A percentile compares a stretch with the other conserved stretches of the same genome.
These are phyloP conservation scores for Salvelinus alpinus DNA, from an alignment of 2,113 vertebrate genomes.

Conservation along the genomic window DNA sequence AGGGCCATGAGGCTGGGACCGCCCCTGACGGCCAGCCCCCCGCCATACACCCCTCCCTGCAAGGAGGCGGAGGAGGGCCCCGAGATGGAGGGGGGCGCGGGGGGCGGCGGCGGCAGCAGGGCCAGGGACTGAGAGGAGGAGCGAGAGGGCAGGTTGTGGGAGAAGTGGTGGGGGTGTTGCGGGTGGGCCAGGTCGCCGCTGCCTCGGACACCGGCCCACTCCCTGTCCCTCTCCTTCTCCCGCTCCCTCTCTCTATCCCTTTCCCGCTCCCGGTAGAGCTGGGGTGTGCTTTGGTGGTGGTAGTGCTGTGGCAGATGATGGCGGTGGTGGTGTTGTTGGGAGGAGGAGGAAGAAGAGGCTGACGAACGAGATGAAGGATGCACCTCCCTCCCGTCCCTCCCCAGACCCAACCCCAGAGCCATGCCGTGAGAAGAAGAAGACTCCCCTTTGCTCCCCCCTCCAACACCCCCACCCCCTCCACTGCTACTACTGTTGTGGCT, in stretches of 20 bases:
- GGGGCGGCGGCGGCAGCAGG: constrained; percentile 77
- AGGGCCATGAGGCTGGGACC: constrained; percentile 81
- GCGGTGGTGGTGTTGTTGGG: constrained; percentile 43
- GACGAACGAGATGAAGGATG: constrained; percentile 75
- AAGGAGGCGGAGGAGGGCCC: constrained; percentile 72
- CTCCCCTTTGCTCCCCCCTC: constrained; percentile 44
- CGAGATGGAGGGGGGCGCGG: constrained; percentile 69
- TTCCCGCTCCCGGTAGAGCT: constrained; percentile 74
- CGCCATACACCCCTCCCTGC: constrained; percentile 71
- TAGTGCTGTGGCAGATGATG: constrained; percentile 76
- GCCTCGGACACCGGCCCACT: constrained; percentile 71
- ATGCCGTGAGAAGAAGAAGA: constrained; percentile 61
- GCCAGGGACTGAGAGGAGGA: constrained; percentile 79
- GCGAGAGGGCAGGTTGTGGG: constrained; percentile 78
- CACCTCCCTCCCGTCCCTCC: constrained; percentile 59
- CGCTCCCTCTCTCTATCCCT: constrained; percentile 73
- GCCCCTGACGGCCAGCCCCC: constrained; percentile 68
- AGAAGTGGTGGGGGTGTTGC: constrained; percentile 75
- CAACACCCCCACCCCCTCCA: constrained; percentile 27
- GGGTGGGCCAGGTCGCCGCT: constrained; percentile 70
- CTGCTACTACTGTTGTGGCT: constrained; percentile 73
- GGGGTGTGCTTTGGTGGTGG: constrained; percentile 81
- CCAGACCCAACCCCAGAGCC: constrained; percentile 55
- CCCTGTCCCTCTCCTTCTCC: constrained; percentile 76
- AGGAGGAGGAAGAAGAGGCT: constrained; percentile 74